These are phyloP conservation scores for Zaprionus obscuricornis DNA, from an alignment of 2,888 invertebrate genomes.

Conservation along the genomic window DNA sequence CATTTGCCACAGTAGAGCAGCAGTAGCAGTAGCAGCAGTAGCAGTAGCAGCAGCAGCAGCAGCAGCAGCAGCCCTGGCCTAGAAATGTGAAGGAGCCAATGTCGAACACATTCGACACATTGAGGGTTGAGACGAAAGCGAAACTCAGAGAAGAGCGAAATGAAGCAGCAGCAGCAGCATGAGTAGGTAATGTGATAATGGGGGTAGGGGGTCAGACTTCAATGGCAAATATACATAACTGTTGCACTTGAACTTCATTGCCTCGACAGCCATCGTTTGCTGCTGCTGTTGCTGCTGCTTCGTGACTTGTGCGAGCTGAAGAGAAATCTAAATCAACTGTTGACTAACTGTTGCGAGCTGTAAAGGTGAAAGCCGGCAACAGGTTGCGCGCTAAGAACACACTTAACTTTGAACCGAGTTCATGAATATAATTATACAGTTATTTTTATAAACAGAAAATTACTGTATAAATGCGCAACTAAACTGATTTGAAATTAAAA, in stretches of 20 bases:
- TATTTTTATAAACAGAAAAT: conserved; percentile 29
- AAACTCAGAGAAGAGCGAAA: conserved; percentile 2
- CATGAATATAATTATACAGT: too few relatives aligned
- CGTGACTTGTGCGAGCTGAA: conserved; percentile 19
- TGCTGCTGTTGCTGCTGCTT: conserved; percentile 16
- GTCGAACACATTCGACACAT: conserved; percentile 47
- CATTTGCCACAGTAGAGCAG: conserved; percentile 20
- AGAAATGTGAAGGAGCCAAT: conserved; percentile 56
- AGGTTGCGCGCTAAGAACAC: conserved; percentile 50
- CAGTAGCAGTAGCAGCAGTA: conserved; percentile 17
- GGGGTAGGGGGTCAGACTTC: conserved; percentile 15
- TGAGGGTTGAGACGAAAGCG: background rate
- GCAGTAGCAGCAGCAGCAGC: conserved; percentile 33
- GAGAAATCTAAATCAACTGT: background rate
- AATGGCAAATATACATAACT: conserved; percentile 52
- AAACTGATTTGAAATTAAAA: too few relatives aligned
- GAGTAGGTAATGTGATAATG: conserved; percentile 13
- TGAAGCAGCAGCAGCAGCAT: too few relatives aligned
- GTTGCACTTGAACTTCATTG: conserved; percentile 80
- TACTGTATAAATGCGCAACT: too few relatives aligned
- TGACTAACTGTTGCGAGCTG: conserved; percentile 14
- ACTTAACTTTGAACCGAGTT: conserved; percentile 21
- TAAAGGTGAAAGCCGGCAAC: conserved; percentile 77
- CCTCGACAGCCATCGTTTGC: conserved; percentile 40
- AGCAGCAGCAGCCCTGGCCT: conserved; percentile 67